Evolutionary conservation across 2,888 invertebrate species (phyloP), one percentile per base, ranked within the genome.

Genomic region (Heliconius ismenius): DNA sequence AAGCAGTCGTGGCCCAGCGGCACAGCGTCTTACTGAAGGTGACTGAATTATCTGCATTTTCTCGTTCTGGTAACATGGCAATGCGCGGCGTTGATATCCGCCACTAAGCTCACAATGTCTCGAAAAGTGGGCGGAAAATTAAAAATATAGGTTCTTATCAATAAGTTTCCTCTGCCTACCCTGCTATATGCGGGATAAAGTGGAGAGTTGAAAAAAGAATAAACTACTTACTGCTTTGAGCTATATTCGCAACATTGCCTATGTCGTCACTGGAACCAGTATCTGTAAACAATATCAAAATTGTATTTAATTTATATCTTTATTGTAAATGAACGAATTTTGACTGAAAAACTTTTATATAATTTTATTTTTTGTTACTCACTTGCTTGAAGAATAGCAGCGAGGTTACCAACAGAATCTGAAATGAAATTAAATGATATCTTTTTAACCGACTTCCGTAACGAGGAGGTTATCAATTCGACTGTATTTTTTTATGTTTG

Each of bases 181-280:
- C 54, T 54, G 9, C 2, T 54, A 54, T 15, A 18, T 43, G 18
- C 9, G 54, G 21, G 54, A 21, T 54, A 21, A 3, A 21, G 9
- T 9, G 21, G 21, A 3, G 21, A 9, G 18, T 21, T 43, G 18
- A 43, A 43, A 54, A 54, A 15, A 32, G 32, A 18, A 15, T 36
- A 68, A 28, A 15, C 24, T 60, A 77, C 76, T 74, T 77, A 77
- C 76, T 69, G 28, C 62, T 64, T 54, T 77, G 76, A 7, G 68
- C 68, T 24, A 63, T 77, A 49, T 58, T 74, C 7, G 39, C 68
- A 18, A 68, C 26, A 28, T 75, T 75, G 39, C 68, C 75, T 21
- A 68, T 7, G 18, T 15, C 67, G 4, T 58, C 67, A 10, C 21
- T 43, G 24, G 62, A 69, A 32, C 39, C 69, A 9, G 58, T 54